A percentile compares a stretch with the other conserved stretches of the same genome.
Evolutionary conservation across 2,113 vertebrate species (phyloP).

Genomic region (Dicrurus megarhynchus): DNA sequence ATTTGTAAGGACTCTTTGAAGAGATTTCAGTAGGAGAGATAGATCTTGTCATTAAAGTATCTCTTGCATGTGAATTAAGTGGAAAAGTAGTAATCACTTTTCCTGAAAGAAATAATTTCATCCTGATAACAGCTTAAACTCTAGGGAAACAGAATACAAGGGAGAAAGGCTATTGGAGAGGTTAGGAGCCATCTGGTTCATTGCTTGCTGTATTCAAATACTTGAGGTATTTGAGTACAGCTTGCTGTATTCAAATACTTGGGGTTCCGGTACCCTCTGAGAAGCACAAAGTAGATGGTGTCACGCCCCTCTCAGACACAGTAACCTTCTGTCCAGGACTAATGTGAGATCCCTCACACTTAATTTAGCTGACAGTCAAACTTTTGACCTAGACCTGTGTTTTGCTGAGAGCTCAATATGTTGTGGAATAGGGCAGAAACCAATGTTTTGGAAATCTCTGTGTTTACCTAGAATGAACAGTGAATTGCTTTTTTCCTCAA

Average conservation of each 20-base stretch:
- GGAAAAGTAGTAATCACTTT: not conserved
- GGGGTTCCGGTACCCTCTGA: not conserved
- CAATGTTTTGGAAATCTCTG: not conserved
- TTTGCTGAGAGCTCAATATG: not conserved
- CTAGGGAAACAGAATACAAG: not conserved
- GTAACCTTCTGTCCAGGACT: not conserved
- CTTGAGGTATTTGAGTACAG: too few relatives aligned
- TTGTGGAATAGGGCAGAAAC: not conserved
- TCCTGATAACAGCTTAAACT: not conserved
- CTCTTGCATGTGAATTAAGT: not conserved
- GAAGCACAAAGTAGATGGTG: not conserved
- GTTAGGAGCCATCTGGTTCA: not conserved
- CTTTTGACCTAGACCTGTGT: not conserved
- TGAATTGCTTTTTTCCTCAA: not conserved
- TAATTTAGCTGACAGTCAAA: not conserved
- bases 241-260: too few relatives aligned
- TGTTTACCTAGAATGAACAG: not conserved
- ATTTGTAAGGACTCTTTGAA: not conserved
- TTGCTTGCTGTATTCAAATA: not conserved
- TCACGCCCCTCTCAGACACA: fast-evolving
- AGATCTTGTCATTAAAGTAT: not conserved
- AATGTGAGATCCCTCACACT: not conserved
- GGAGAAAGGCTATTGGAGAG: not conserved
- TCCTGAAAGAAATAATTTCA: not conserved
- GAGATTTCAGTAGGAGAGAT: not conserved